A percentile compares a stretch with the other conserved stretches of the same genome.
Evolutionary conservation across 2,888 invertebrate genomes (phyloP).

Genomic region (Hybos culiciformis): DNA sequence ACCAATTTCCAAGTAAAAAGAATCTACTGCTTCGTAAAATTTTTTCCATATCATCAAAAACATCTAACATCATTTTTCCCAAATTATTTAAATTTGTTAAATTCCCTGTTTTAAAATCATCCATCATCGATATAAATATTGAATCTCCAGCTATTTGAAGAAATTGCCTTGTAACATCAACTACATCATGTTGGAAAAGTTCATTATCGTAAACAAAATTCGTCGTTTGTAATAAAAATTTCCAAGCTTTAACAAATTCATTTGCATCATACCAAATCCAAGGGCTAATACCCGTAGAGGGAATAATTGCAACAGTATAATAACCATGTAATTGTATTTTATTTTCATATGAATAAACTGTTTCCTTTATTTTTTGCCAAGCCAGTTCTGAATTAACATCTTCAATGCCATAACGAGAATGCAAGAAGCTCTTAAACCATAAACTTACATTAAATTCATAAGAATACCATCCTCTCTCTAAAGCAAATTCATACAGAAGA

Average conservation of each 20-base stretch:
- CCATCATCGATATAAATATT: slow-evolving; percentile 45
- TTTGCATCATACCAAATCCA: slow-evolving; percentile 60
- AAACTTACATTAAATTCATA: slow-evolving; percentile 43
- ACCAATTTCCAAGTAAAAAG: slow-evolving; percentile 60
- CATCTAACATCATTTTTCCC: slow-evolving; percentile 34
- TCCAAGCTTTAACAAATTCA: slow-evolving; percentile 44
- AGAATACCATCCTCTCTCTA: slow-evolving; percentile 63
- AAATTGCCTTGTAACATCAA: slow-evolving; percentile 74
- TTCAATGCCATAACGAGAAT: slow-evolving; percentile 52
- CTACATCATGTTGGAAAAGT: slow-evolving; percentile 56
- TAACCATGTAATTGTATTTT: slow-evolving; percentile 53
- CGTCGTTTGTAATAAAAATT: slow-evolving; percentile 29
- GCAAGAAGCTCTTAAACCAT: slow-evolving; percentile 54
- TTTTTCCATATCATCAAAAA: slow-evolving; percentile 49
- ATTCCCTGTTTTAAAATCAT: slow-evolving; percentile 27
- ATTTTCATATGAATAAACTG: slow-evolving; percentile 60
- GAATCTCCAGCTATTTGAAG: slow-evolving; percentile 60
- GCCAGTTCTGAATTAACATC: slow-evolving; percentile 43
- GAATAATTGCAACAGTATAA: slow-evolving; percentile 56
- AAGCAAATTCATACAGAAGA: slow-evolving; percentile 73
- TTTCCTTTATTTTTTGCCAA: slow-evolving; percentile 45
- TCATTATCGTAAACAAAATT: slow-evolving; percentile 19
- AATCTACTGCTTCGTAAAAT: slow-evolving; percentile 48
- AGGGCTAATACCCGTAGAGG: slow-evolving; percentile 47
- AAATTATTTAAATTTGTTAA: slow-evolving; percentile 22